A percentile compares a stretch with the other conserved stretches of the same genome.
These are phyloP conservation scores for Neomorphus geoffroyi DNA, from an alignment of 2,797 vertebrate species.

Conservation along the genomic window DNA sequence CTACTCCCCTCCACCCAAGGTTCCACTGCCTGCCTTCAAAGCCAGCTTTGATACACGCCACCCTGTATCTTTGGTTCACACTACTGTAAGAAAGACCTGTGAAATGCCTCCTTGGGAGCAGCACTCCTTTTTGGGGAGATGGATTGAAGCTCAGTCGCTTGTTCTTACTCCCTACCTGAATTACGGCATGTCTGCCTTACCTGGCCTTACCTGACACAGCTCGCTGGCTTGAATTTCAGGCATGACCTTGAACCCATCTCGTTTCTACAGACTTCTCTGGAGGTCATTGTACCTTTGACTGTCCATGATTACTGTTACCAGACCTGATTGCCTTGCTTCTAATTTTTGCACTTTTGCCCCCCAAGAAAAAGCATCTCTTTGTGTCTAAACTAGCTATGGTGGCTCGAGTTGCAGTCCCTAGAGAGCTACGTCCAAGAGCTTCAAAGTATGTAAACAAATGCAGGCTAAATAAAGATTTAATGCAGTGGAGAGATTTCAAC, in stretches of 20 bases:
- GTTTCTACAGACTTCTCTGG: neutral
- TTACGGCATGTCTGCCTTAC: neutral
- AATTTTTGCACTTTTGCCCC: neutral
- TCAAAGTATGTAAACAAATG: neutral
- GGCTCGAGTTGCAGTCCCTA: neutral
- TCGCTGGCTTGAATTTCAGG: neutral
- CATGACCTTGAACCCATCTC: too few relatives aligned
- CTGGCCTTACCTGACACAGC: neutral
- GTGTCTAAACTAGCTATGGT: too few relatives aligned
- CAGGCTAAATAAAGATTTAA: neutral
- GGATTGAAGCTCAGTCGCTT: neutral
- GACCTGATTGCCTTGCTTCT: neutral
- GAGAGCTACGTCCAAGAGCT: neutral
- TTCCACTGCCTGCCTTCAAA: rapidly evolving
- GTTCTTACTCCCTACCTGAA: neutral
- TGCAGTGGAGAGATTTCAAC: neutral
- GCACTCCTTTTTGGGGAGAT: neutral
- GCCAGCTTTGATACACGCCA: neutral
- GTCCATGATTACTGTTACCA: neutral
- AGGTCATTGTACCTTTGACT: neutral
- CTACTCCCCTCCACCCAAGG: neutral
- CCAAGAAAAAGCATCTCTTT: neutral
- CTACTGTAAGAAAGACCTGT: neutral
- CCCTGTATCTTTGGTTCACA: neutral
- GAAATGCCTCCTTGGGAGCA: neutral